Conservation (phyloP, 2,113 vertebrate genomes). For the Phylloscopus trochiloides region DNA sequence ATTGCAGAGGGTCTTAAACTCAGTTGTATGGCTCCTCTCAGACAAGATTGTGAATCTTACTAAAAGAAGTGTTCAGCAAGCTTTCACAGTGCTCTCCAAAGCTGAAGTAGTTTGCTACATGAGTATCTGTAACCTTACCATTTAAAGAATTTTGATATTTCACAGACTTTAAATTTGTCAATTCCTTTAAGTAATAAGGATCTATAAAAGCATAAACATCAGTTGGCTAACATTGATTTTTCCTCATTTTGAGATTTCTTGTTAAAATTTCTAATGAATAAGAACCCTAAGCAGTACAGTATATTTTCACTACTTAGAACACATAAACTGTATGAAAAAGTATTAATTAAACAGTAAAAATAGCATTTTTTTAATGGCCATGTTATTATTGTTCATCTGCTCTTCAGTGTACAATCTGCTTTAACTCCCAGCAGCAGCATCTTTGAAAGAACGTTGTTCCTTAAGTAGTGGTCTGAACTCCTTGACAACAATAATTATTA, state of each 20-base stretch:
- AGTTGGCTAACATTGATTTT: neutral
- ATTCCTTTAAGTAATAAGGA: neutral
- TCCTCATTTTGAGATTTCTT: neutral
- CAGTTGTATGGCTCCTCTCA: neutral
- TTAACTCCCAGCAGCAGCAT: neutral
- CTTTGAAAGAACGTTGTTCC: neutral
- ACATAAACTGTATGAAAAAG: neutral
- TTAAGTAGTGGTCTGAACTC: neutral
- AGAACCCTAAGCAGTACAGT: neutral
- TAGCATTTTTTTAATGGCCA: fast-evolving
- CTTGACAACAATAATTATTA: neutral
- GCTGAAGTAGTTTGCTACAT: neutral
- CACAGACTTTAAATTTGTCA: neutral
- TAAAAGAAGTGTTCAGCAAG: neutral
- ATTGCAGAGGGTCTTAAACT: neutral
- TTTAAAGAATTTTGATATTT: neutral
- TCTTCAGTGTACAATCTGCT: neutral
- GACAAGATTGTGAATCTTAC: neutral
- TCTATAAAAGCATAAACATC: neutral
- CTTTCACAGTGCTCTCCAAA: neutral
- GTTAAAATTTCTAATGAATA: neutral
- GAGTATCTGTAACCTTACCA: neutral
- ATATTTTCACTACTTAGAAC: neutral
- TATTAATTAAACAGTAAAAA: neutral
- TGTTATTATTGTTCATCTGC: neutral